A percentile compares a stretch with the other conserved stretches of the same genome.
These are phyloP conservation scores for Heliconius hermathena DNA, from an alignment of 1,140 invertebrate species.

Conservation along the genomic window DNA sequence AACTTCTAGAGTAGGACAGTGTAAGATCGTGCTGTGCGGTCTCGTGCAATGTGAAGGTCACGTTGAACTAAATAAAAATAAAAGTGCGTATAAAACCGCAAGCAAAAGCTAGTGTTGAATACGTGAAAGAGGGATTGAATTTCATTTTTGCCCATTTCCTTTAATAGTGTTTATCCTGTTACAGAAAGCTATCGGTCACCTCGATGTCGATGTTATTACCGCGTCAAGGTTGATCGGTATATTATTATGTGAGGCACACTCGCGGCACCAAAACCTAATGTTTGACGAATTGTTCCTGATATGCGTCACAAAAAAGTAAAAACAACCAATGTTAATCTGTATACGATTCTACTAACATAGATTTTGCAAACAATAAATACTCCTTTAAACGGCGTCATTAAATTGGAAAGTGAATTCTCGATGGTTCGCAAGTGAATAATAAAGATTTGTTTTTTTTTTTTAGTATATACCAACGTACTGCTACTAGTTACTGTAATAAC, in stretches of 20 bases:
- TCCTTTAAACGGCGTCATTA: constrained; percentile 24
- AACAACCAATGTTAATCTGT: constrained; percentile 29
- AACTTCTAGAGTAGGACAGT: background rate
- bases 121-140: background rate
- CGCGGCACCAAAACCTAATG: constrained; percentile 51
- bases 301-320: constrained; percentile 39
- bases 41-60: constrained; percentile 5
- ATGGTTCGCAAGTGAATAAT: constrained; percentile 10
- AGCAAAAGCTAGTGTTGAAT: background rate
- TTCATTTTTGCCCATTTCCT: constrained; percentile 8
- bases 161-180: constrained; percentile 17
- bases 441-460: constrained; percentile 10
- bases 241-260: constrained; percentile 52
- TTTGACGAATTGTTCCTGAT: constrained; percentile 48
- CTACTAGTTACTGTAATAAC: background rate
- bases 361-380: constrained; percentile 39
- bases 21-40: background rate
- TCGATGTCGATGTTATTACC: constrained; percentile 51
- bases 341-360: constrained; percentile 40
- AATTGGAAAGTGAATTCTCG: constrained; percentile 32
- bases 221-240: constrained; percentile 50
- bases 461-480: background rate
- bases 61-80: constrained; percentile 7
- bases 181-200: constrained; percentile 51
- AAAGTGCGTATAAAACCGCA: background rate